Conservation (phyloP, 2,888 invertebrate genomes). For the Lucinisca nassula region DNA sequence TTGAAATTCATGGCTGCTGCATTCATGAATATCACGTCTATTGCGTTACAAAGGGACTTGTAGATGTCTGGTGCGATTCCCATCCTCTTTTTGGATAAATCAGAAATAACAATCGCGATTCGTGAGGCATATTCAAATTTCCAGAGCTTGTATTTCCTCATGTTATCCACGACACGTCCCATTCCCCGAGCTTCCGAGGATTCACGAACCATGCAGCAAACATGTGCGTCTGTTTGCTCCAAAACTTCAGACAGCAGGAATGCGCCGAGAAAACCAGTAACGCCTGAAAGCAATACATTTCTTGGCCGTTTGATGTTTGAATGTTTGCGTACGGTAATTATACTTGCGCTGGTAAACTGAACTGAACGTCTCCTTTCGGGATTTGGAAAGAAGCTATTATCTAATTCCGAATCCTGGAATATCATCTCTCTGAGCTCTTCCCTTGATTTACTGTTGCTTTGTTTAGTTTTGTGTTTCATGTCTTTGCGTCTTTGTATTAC, state of each 20-base stretch:
- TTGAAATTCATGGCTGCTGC: slow-evolving; percentile 80
- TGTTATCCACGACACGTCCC: slow-evolving; percentile 74
- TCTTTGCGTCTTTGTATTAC: slow-evolving; percentile 69
- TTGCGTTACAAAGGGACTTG: slow-evolving; percentile 65
- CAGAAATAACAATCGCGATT: slow-evolving; percentile 76
- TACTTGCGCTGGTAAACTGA: slow-evolving; percentile 56
- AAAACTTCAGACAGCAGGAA: slow-evolving; percentile 73
- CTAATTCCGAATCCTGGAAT: slow-evolving; percentile 68
- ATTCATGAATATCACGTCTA: slow-evolving; percentile 78
- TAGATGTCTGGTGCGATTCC: slow-evolving; percentile 77
- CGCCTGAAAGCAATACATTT: slow-evolving; percentile 76
- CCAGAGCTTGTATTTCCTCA: slow-evolving; percentile 76
- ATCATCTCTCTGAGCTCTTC: slow-evolving; percentile 68
- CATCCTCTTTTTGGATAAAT: slow-evolving; percentile 71
- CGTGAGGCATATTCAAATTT: slow-evolving; percentile 71
- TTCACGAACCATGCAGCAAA: slow-evolving; percentile 79
- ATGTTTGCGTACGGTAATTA: slow-evolving; percentile 32
- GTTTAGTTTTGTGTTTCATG: slow-evolving; percentile 47
- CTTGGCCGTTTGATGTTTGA: slow-evolving; percentile 57
- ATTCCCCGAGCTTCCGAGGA: slow-evolving; percentile 72
- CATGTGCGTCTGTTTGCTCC: slow-evolving; percentile 72
- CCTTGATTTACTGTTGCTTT: slow-evolving; percentile 32
- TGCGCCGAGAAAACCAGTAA: slow-evolving; percentile 78
- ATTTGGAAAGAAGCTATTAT: slow-evolving; percentile 42
- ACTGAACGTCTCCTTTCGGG: slow-evolving; percentile 62